Percentiles rank a stretch among this genome's conserved stretches.
Conservation (phyloP, 2,113 vertebrate species). For the Dolichotis patagonum region DNA sequence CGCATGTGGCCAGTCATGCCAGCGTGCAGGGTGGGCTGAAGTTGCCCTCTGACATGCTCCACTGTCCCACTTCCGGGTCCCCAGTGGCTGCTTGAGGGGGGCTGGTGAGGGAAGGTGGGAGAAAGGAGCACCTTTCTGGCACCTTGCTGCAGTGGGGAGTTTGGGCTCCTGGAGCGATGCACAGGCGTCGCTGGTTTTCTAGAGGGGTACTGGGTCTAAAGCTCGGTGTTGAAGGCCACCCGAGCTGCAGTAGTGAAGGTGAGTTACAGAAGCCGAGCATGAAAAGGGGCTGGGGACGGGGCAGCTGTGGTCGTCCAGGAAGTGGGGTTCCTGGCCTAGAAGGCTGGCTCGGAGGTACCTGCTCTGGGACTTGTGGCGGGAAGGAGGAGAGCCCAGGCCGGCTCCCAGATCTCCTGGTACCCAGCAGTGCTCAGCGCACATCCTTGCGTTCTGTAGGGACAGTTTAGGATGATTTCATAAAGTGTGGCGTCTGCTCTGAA, state of each 20-base stretch:
- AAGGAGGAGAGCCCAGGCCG: not conserved
- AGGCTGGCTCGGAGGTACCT: not conserved
- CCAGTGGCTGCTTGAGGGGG: not conserved
- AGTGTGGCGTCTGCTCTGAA: not conserved
- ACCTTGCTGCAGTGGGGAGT: not conserved
- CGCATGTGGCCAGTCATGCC: no score
- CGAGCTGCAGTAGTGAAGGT: not conserved
- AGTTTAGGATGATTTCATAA: not conserved
- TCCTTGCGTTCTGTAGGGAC: no score
- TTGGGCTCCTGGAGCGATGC: not conserved
- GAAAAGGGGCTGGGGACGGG: not conserved
- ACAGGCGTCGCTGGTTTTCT: not conserved
- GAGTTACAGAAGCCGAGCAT: not conserved
- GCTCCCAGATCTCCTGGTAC: not conserved
- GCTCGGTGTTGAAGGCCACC: not conserved
- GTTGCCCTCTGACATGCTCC: not conserved
- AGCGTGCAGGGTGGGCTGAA: no score
- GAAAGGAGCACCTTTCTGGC: not conserved
- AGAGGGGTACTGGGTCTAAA: not conserved
- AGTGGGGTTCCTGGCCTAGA: not conserved
- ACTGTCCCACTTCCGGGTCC: not conserved
- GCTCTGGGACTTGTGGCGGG: not conserved
- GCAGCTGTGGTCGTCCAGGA: not conserved
- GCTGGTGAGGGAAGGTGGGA: not conserved
- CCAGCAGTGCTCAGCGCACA: no score